These are phyloP conservation scores for Cheilosia grossa DNA, from an alignment of 2,888 invertebrate species.

Conservation along the genomic window DNA sequence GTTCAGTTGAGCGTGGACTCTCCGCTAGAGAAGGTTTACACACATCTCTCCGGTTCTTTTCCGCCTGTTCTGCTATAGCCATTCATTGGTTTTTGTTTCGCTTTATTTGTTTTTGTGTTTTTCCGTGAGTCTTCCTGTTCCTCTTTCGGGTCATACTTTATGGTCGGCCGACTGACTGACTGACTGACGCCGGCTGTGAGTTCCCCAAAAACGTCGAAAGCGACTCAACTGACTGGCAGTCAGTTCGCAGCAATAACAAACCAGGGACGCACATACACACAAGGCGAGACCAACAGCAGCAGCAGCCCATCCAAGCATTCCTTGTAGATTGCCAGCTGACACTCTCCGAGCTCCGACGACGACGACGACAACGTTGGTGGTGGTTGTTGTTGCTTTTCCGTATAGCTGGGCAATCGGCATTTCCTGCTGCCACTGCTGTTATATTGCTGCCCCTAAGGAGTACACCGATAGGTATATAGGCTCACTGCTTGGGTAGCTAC, in stretches of 20 bases:
- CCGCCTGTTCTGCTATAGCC: constrained; percentile 30
- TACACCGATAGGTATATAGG: constrained; percentile 70
- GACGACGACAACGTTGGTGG: constrained; percentile 39
- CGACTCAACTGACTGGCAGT: constrained; percentile 57
- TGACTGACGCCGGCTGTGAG: constrained; percentile 48
- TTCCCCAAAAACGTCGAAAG: constrained; percentile 37
- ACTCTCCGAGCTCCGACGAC: too few relatives aligned
- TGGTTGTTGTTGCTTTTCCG: constrained; percentile 51
- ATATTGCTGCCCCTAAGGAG: constrained; percentile 71
- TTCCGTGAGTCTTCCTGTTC: constrained; percentile 53
- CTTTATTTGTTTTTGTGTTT: constrained; percentile 17
- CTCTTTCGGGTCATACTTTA: constrained; percentile 48
- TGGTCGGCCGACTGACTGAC: constrained; percentile 42
- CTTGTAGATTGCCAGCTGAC: constrained; percentile 72
- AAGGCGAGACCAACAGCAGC: constrained; percentile 47
- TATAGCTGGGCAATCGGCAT: constrained; percentile 74
- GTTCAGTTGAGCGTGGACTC: constrained; percentile 75
- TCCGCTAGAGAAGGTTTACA: constrained; percentile 69
- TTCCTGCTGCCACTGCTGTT: constrained; percentile 65
- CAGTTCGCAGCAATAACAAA: constrained; percentile 54
- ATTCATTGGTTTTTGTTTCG: constrained; percentile 21
- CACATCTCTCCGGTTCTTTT: constrained; percentile 30
- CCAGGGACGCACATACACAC: constrained; percentile 52
- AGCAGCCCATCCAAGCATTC: constrained; percentile 65
- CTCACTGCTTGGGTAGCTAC: constrained; percentile 66